phyloP scores from a whole-genome alignment of 2,113 vertebrate species.

The Lophotis ruficrista region DNA sequence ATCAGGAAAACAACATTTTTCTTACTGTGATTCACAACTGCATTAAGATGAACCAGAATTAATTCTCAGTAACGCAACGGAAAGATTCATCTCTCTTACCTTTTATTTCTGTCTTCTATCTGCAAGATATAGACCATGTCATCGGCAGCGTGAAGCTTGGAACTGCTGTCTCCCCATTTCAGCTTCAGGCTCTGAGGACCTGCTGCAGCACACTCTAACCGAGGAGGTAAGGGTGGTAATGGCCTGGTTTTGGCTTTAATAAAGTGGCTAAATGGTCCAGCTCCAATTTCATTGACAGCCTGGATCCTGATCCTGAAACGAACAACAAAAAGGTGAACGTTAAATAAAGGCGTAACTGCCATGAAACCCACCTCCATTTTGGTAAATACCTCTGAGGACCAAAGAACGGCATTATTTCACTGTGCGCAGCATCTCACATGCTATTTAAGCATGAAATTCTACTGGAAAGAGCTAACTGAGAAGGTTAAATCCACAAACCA shows the following conservation, averaged over 20 bases:
- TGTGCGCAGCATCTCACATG: not conserved
- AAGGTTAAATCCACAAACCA: not conserved
- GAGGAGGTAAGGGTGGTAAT: slow-evolving; percentile 89
- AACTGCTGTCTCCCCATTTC: slow-evolving; percentile 91
- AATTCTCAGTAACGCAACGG: not conserved
- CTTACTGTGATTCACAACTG: not conserved
- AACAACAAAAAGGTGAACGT: not conserved
- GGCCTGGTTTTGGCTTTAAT: slow-evolving; percentile 89
- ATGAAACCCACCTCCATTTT: not conserved
- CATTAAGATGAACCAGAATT: not conserved
- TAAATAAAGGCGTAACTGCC: not conserved
- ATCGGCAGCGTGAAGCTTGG: slow-evolving; percentile 78
- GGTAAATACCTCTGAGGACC: not conserved
- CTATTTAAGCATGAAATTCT: not conserved
- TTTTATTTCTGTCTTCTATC: slow-evolving; percentile 93
- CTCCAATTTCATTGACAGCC: slow-evolving; percentile 92
- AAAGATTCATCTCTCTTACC: slow-evolving; percentile 69
- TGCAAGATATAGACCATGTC: slow-evolving; percentile 90
- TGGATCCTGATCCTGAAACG: slow-evolving; percentile 86
- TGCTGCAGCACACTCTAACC: slow-evolving; percentile 90
- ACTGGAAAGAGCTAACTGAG: not conserved
- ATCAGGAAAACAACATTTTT: not conserved
- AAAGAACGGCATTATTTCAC: not conserved
- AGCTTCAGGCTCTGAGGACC: slow-evolving; percentile 98
- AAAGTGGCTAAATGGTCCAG: slow-evolving; percentile 86